A percentile compares a stretch with the other conserved stretches of the same genome.
phyloP scores from a whole-genome alignment of 2,888 invertebrate species.

The Idaea dimidiata region DNA sequence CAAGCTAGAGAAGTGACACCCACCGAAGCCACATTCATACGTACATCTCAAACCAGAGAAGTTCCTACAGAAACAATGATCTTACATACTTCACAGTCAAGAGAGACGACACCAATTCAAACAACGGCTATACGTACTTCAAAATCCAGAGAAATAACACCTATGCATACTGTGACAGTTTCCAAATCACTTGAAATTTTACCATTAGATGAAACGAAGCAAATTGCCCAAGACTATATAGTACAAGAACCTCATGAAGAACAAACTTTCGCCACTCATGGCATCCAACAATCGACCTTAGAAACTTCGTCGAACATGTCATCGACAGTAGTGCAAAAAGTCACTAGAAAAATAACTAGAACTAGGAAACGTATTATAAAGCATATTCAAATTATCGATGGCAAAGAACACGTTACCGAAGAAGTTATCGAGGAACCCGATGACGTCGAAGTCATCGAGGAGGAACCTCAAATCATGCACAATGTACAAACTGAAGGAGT shows the following conservation, averaged over 20 bases:
- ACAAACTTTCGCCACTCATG: constrained; percentile 35
- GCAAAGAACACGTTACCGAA: constrained; percentile 90
- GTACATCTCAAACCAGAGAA: constrained; percentile 17
- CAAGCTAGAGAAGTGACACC: neutral
- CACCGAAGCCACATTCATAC: constrained; percentile 4
- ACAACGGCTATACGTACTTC: constrained; percentile 20
- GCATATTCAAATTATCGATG: constrained; percentile 88
- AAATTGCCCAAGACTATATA: constrained; percentile 36
- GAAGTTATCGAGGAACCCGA: constrained; percentile 93
- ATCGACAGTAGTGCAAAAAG: constrained; percentile 87
- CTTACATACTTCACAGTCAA: constrained; percentile 3
- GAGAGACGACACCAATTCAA: constrained; percentile 8
- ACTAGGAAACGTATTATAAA: constrained; percentile 87
- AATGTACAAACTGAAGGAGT: constrained; percentile 52
- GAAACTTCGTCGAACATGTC: constrained; percentile 51
- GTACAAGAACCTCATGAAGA: constrained; percentile 51
- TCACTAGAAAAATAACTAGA: constrained; percentile 87
- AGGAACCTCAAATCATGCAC: constrained; percentile 68
- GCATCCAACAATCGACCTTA: constrained; percentile 44
- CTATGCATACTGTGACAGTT: constrained; percentile 35
- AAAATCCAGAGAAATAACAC: constrained; percentile 38
- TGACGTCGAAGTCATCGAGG: constrained; percentile 86
- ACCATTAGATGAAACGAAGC: constrained; percentile 27
- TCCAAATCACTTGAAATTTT: constrained; percentile 37
- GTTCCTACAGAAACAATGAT: constrained; percentile 2